Conservation (phyloP, 2,888 invertebrate genomes). For the Cephus pygmeus region DNA sequence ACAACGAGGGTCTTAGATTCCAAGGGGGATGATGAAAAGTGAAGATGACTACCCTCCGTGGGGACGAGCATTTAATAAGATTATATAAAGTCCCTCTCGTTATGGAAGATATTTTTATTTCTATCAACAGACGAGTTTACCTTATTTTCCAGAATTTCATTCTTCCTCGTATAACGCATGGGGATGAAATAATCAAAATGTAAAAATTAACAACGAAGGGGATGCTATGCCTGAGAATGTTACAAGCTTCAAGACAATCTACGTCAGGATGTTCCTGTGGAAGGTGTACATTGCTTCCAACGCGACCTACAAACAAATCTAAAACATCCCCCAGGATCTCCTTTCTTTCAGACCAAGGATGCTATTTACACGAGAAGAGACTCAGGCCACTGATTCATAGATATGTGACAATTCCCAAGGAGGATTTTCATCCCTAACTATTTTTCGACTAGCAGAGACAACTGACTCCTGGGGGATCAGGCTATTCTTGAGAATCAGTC, state of each 20-base stretch:
- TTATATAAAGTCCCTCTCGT: not conserved
- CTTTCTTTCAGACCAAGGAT: not conserved
- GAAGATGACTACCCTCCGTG: not conserved
- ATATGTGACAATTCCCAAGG: not conserved
- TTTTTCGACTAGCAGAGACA: not conserved
- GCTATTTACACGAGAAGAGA: not conserved
- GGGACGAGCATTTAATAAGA: not conserved
- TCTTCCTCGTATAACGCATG: not conserved
- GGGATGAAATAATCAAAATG: not conserved
- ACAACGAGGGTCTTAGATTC: not conserved
- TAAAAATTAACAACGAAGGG: not conserved
- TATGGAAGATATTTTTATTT: not conserved
- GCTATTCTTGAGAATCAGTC: not conserved
- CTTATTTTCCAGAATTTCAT: not conserved
- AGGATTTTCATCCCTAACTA: not conserved
- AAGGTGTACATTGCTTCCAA: too few species aligned
- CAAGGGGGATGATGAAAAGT: not conserved
- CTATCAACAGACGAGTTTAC: not conserved
- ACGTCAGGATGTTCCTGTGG: not conserved
- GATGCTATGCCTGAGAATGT: not conserved
- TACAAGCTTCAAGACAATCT: not conserved
- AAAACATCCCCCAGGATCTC: not conserved
- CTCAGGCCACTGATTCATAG: not conserved
- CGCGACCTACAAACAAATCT: too few species aligned
- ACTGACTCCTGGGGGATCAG: not conserved